Percentiles rank a stretch among this genome's conserved stretches.
These are phyloP conservation scores for Neoascia interrupta DNA, from an alignment of 2,888 invertebrate genomes.

Conservation along the genomic window DNA sequence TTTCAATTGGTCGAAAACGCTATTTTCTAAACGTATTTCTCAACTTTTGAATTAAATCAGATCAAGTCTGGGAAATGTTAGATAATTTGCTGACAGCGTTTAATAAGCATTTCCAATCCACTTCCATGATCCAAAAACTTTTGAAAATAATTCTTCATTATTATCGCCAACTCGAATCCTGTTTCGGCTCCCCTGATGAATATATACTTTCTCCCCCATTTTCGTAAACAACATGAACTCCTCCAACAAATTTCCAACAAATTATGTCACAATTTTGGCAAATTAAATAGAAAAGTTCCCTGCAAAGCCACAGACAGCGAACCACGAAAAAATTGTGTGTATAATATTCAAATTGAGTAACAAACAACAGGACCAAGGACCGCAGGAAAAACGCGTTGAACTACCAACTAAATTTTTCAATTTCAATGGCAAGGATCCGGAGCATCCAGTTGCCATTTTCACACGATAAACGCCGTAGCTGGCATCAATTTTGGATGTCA, in stretches of 20 bases:
- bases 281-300: constrained; percentile 23
- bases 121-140: too few species aligned
- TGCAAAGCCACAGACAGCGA: background rate
- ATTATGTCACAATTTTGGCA: constrained; percentile 10
- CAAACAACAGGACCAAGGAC: too few species aligned
- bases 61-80: too few species aligned
- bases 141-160: too few species aligned
- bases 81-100: too few species aligned
- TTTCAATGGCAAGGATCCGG: background rate
- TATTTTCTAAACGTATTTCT: too few species aligned
- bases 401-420: background rate
- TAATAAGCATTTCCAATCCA: too few species aligned
- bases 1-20: too few species aligned
- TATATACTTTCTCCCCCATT: background rate
- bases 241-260: background rate
- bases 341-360: constrained; percentile 8
- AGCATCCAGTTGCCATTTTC: constrained; percentile 18
- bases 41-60: too few species aligned
- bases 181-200: too few species aligned
- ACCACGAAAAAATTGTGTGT: background rate
- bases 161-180: too few species aligned
- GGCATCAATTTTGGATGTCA: constrained; percentile 11
- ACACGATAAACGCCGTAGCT: constrained; percentile 9
- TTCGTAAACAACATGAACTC: background rate
- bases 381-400: background rate